Conservation (phyloP, 2,797 vertebrate species). For the Sebastes kiyomatsui region DNA sequence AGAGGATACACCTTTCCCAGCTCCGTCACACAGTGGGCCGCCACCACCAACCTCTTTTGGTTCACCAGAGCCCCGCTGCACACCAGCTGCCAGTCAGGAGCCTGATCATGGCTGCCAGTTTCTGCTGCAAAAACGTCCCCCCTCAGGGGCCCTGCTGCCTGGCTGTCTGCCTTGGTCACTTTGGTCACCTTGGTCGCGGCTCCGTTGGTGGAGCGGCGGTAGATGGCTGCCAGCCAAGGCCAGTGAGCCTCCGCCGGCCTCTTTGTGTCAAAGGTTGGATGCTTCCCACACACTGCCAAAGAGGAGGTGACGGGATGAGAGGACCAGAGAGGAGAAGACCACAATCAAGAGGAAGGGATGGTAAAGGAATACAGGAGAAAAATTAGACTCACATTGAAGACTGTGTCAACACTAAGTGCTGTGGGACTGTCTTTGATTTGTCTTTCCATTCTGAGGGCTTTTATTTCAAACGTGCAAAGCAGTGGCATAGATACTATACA, state of each 20-base stretch:
- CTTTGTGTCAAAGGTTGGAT: constrained; percentile 84
- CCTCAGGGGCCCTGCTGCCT: constrained; percentile 60
- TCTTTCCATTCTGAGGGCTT: not conserved
- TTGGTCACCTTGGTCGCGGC: constrained; percentile 72
- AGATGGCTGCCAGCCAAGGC: constrained; percentile 97
- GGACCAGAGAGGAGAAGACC: not conserved
- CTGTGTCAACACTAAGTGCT: constrained; percentile 42
- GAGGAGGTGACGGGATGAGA: constrained; percentile 55
- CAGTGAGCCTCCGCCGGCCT: constrained; percentile 86
- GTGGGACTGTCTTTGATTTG: not conserved
- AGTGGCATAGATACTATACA: not conserved
- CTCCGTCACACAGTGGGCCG: constrained; percentile 95
- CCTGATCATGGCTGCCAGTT: constrained; percentile 58
- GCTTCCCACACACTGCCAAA: constrained; percentile 93
- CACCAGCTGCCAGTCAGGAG: constrained; percentile 90
- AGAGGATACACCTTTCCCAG: constrained; percentile 90
- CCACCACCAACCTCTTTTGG: constrained; percentile 91
- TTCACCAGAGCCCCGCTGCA: constrained; percentile 96
- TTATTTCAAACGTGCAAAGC: constrained; percentile 22
- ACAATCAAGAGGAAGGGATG: constrained; percentile 2
- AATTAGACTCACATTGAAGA: constrained; percentile 27
- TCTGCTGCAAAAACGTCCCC: constrained; percentile 43
- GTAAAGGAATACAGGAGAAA: not conserved
- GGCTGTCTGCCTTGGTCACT: constrained; percentile 71
- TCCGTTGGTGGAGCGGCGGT: constrained; percentile 82